phyloP scores from a whole-genome alignment of 2,113 vertebrate species.

The Petrocephalus zakoni region DNA sequence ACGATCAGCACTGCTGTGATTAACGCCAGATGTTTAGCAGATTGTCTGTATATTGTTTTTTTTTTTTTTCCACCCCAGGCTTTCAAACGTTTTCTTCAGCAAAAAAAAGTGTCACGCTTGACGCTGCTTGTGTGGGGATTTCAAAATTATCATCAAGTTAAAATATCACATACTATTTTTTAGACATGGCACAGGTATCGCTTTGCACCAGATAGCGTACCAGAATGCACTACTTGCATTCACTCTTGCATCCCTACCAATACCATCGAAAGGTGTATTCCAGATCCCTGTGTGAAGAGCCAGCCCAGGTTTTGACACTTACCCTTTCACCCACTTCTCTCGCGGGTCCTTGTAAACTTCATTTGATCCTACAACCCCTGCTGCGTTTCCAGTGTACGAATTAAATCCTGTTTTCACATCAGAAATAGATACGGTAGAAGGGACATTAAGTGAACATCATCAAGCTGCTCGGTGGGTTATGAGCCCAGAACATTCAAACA shows the following conservation, averaged over 20 bases:
- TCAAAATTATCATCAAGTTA: no score
- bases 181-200: no score
- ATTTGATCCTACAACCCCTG: constrained; percentile 69
- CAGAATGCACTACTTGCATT: not conserved
- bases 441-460: constrained; percentile 33
- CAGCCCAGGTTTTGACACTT: constrained; percentile 31
- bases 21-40: no score
- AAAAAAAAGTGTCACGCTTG: not conserved
- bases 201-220: not conserved
- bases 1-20: not conserved
- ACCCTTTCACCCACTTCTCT: constrained; percentile 84
- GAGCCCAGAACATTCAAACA: not conserved
- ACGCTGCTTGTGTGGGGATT: not conserved
- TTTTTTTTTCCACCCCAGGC: not conserved
- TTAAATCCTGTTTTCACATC: constrained; percentile 73
- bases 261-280: not conserved
- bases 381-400: constrained; percentile 80
- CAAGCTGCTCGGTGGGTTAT: not conserved
- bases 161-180: no score
- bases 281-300: not conserved
- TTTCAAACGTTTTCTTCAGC: not conserved
- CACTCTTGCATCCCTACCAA: not conserved
- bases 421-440: constrained; percentile 24
- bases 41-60: not conserved
- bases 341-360: constrained; percentile 77